Conservation (phyloP, 2,888 invertebrate species). For the Gnatocerus cornutus region DNA sequence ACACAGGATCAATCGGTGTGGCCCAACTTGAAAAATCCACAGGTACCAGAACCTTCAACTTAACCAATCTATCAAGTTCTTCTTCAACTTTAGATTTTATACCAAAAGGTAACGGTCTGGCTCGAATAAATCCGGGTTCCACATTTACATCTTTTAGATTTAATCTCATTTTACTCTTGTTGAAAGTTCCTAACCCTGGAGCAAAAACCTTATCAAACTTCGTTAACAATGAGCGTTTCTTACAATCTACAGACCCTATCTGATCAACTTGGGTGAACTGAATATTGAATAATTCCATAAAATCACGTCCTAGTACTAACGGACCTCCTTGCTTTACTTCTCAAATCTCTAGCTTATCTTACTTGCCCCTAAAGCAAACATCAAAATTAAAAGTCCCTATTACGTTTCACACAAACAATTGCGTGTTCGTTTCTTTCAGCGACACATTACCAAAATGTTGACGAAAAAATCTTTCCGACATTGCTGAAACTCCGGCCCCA, state of each 20-base stretch:
- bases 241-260: neutral
- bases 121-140: neutral
- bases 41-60: neutral
- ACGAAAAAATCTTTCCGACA: constrained; percentile 1
- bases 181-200: constrained; percentile 4
- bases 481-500: neutral
- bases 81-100: no score
- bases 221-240: neutral
- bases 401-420: no score
- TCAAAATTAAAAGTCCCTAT: no score
- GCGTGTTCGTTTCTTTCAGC: neutral
- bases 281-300: neutral
- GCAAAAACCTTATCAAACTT: constrained; percentile 8
- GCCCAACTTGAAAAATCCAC: no score
- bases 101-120: constrained; percentile 22
- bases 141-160: neutral
- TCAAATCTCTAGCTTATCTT: neutral
- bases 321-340: neutral
- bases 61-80: neutral
- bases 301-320: neutral
- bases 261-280: neutral
- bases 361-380: no score
- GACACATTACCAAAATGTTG: neutral
- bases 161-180: neutral
- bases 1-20: no score